Base-by-base conservation (phyloP, 2,113 vertebrate genomes). In the Platysteira castanea region DNA sequence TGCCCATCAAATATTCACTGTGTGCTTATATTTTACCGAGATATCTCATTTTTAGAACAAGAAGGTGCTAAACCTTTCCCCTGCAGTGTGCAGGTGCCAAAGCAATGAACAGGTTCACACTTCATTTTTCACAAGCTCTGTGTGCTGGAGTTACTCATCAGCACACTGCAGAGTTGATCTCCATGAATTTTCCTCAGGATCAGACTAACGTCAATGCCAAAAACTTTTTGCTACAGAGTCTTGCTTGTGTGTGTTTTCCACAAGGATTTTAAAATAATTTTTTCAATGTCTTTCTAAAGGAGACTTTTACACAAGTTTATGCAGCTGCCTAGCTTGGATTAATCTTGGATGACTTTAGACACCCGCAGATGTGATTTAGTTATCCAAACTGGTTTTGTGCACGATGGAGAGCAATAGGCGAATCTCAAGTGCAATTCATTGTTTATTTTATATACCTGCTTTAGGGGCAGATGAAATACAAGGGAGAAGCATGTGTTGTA, bases 1-100 rank as follows among this genome's bases (percentile, higher is more conserved):
- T 96, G 77, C 93, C 87, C 64, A 76, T 94, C 95, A 96, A 75
- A 95, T 95, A 97, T 92, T 90, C 94, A 95, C 96, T 37, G 54
- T 21, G 83, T 1, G 0, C 90, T 89, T 94, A 26, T 39, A 42
- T 92, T 76, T 84, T 70, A 94, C 73, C 68, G 68, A 82, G 42
- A 27, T 46, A 90, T 75, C 93, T 95, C 68, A 28, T 85, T 89
- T 90, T 93, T 74, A 92, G 68, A 86, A 96, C 89, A 93, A 74
- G 59, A 56, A 94, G 81, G 93, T 89, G 88, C 89, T 80, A 96
- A 95, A 87, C 42, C 54, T 91, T 93, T 77, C 39, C 73, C 89
- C 87, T 82, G 76, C 1, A 11, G 39, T 81, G 57, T 69, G 78
- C 44, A 82, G 44, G 65, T 74, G 93, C 42, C 77, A 92, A 90